Percentiles rank a stretch among this genome's conserved stretches.
Evolutionary conservation across 2,797 vertebrate species (phyloP).

Genomic region (Ciconia nigra): DNA sequence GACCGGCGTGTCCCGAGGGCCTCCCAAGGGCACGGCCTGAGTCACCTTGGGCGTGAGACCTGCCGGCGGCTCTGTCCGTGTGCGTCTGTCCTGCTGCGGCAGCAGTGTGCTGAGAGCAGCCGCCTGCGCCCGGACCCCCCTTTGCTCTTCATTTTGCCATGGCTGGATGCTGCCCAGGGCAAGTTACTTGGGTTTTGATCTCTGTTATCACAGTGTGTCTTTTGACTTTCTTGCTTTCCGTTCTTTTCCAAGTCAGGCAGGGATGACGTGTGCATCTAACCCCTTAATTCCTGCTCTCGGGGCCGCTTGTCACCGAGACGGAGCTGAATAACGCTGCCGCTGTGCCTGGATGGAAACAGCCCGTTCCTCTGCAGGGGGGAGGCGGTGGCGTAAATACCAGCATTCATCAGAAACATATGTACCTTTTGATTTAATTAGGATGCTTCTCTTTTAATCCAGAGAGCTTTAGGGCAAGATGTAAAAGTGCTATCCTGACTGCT

Average conservation of each 20-base stretch:
- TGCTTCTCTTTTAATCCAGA: not conserved
- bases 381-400: not conserved
- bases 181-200: not conserved
- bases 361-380: not conserved
- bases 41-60: not conserved
- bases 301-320: not conserved
- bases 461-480: not conserved
- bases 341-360: not conserved
- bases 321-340: not conserved
- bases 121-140: not conserved
- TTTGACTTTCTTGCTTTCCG: not conserved
- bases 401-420: not conserved
- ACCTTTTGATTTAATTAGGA: not conserved
- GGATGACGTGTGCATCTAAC: not conserved
- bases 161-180: not conserved
- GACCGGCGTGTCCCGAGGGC: fast-evolving
- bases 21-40: fast-evolving
- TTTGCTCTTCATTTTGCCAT: not conserved
- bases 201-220: not conserved
- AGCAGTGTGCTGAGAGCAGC: not conserved
- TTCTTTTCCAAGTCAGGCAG: not conserved
- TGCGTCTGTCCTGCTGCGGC: not conserved
- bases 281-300: not conserved
- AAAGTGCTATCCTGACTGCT: not conserved
- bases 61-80: fast-evolving